phyloP scores from a whole-genome alignment of 2,113 vertebrate species.

The Sylvia atricapilla region DNA sequence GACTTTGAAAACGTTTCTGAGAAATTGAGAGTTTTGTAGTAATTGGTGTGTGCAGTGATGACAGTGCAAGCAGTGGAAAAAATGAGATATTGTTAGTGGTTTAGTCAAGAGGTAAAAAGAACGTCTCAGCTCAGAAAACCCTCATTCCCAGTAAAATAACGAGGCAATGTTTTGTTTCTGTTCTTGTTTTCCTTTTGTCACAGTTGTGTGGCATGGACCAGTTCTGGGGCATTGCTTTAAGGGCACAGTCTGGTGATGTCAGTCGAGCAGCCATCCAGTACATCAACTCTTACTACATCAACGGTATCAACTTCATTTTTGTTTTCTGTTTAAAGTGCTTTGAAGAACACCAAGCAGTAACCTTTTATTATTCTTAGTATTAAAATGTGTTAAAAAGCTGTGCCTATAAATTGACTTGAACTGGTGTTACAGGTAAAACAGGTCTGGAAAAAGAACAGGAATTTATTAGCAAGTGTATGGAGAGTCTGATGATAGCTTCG shows the following conservation, averaged over 20 bases:
- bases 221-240: conserved; percentile 96
- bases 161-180: neutral
- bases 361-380: neutral
- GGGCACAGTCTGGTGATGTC: conserved; percentile 95
- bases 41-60: neutral
- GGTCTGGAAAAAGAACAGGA: conserved; percentile 98
- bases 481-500: conserved; percentile 96
- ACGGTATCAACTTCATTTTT: conserved; percentile 76
- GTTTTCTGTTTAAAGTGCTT: neutral
- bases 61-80: neutral
- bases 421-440: conserved; percentile 84
- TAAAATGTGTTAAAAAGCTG: neutral
- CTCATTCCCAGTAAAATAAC: neutral
- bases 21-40: neutral
- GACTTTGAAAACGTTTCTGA: neutral
- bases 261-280: conserved; percentile 98
- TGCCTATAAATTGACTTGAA: neutral
- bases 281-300: conserved; percentile 99
- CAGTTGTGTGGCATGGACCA: conserved; percentile 99
- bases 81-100: neutral
- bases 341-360: neutral
- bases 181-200: neutral
- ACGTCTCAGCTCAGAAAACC: neutral
- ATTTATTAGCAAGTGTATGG: conserved; percentile 99
- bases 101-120: neutral